Conservation (phyloP, 2,888 invertebrate species). For the Lepidonotus clava region DNA sequence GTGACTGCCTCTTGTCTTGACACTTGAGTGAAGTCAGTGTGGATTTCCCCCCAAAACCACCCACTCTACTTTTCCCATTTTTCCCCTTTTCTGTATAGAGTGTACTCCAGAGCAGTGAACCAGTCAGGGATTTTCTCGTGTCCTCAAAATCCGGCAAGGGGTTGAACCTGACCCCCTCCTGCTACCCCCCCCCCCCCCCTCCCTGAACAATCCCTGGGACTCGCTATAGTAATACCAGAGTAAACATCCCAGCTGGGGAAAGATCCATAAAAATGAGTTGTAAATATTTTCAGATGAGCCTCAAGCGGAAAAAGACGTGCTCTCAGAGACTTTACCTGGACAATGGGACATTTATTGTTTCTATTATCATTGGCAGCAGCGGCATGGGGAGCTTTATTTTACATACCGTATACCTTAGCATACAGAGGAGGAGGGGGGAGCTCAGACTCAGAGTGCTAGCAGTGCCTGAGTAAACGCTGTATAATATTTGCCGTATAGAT, state of each 20-base stretch:
- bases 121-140: no score
- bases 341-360: background rate
- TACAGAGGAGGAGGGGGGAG: background rate
- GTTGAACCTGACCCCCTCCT: background rate
- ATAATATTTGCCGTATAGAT: background rate
- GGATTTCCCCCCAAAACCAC: no score
- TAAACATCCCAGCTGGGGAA: background rate
- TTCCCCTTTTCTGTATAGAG: no score
- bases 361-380: background rate
- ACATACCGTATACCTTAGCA: no score
- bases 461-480: no score
- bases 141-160: background rate
- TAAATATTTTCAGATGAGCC: background rate
- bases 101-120: no score
- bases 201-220: background rate
- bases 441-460: background rate
- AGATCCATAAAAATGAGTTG: background rate
- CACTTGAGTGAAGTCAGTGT: no score
- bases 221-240: no score
- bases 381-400: no score
- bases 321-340: background rate
- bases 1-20: no score
- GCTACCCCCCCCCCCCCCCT: background rate
- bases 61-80: no score
- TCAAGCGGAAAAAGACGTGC: no score